Percentiles rank a stretch among this genome's conserved stretches.
These are phyloP conservation scores for Stenchaetothrips biformis DNA, from an alignment of 2,888 invertebrate genomes.

Conservation along the genomic window DNA sequence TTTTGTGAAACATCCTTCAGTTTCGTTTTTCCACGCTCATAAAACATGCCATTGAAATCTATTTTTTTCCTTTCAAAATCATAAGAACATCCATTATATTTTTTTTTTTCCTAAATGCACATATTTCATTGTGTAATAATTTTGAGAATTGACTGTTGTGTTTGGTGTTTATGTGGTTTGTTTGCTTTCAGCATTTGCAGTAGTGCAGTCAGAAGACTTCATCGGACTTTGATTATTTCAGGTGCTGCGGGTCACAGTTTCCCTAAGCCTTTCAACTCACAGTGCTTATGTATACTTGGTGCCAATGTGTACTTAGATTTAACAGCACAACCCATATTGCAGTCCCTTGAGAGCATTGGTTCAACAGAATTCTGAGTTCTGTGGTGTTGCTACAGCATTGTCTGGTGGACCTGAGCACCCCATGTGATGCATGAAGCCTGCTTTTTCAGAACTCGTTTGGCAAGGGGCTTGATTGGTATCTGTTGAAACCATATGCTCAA, in stretches of 20 bases:
- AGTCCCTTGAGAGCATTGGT: background rate
- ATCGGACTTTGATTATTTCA: background rate
- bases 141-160: too few species aligned
- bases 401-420: too few species aligned
- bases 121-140: background rate
- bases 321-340: background rate
- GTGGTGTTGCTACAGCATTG: too few species aligned
- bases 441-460: too few species aligned
- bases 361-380: background rate
- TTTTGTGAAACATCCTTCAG: background rate
- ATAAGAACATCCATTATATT: background rate
- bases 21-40: background rate
- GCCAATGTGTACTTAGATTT: too few species aligned
- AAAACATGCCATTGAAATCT: background rate
- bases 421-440: too few species aligned
- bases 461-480: too few species aligned
- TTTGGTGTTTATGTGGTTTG: background rate
- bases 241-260: background rate
- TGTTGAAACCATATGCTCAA: too few species aligned
- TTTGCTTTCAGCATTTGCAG: background rate
- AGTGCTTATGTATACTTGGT: background rate
- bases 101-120: background rate
- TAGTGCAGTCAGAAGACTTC: background rate
- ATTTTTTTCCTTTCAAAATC: background rate
- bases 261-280: conserved; percentile 3